Evolutionary conservation across 2,888 invertebrate genomes (phyloP).

Genomic region (Calameuta filiformis): DNA sequence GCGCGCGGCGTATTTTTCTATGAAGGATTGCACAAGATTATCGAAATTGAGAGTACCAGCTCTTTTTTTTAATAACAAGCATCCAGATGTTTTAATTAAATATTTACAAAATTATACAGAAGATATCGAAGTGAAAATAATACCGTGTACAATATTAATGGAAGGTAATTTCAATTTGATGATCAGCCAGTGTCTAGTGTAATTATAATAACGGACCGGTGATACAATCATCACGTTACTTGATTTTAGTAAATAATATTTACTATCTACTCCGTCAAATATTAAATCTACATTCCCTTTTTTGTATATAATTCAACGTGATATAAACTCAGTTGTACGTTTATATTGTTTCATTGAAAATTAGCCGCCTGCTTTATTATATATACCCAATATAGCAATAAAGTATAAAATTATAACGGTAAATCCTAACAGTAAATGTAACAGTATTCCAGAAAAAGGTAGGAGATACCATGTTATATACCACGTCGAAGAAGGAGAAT

Average conservation of each 20-base stretch:
- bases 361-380: background rate
- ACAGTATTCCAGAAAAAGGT: background rate
- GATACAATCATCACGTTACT: background rate
- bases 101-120: background rate
- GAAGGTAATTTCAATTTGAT: background rate
- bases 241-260: background rate
- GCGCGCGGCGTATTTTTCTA: background rate
- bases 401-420: background rate
- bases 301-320: background rate
- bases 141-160: background rate
- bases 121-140: background rate
- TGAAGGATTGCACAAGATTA: background rate
- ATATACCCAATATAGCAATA: background rate
- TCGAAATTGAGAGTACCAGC: background rate
- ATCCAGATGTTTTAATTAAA: background rate
- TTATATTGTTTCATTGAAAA: background rate
- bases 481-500: background rate
- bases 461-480: background rate
- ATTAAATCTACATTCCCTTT: background rate
- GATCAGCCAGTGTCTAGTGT: background rate
- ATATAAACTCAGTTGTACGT: background rate
- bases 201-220: background rate
- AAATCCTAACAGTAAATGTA: background rate
- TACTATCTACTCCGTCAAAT: background rate
- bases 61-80: background rate